These are phyloP conservation scores for Babyrousa celebensis DNA, from an alignment of 2,797 vertebrate genomes.

Conservation along the genomic window DNA sequence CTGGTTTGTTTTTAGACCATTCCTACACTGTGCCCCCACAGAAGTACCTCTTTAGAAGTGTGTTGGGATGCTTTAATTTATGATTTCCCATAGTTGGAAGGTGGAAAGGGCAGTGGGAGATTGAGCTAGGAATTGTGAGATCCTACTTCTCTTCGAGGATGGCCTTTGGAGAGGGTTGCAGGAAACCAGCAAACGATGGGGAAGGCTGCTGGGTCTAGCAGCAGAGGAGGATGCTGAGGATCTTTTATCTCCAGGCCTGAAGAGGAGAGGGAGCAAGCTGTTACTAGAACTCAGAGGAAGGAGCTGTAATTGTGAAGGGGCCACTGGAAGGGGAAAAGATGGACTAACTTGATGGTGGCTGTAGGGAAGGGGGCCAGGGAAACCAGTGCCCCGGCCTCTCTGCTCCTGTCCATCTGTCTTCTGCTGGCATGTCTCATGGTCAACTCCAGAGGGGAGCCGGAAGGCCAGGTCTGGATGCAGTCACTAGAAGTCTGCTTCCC, in stretches of 20 bases:
- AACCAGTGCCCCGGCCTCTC: neutral
- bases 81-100: neutral
- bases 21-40: neutral
- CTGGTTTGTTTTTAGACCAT: constrained; percentile 54
- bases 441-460: neutral
- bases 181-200: neutral
- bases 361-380: neutral
- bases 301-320: neutral
- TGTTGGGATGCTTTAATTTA: neutral
- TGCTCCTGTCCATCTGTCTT: neutral
- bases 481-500: neutral
- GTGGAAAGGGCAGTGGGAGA: neutral
- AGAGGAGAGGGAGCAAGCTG: neutral
- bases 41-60: neutral
- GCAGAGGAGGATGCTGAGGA: neutral
- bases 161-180: neutral
- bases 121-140: constrained; percentile 50
- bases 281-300: neutral
- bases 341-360: neutral
- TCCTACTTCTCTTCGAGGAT: neutral
- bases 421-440: neutral
- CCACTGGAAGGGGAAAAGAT: neutral
- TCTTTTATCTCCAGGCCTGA: neutral
- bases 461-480: neutral
- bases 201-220: neutral